Base-by-base conservation (phyloP, 1,140 invertebrate genomes). In the Aporrectodea caliginosa region DNA sequence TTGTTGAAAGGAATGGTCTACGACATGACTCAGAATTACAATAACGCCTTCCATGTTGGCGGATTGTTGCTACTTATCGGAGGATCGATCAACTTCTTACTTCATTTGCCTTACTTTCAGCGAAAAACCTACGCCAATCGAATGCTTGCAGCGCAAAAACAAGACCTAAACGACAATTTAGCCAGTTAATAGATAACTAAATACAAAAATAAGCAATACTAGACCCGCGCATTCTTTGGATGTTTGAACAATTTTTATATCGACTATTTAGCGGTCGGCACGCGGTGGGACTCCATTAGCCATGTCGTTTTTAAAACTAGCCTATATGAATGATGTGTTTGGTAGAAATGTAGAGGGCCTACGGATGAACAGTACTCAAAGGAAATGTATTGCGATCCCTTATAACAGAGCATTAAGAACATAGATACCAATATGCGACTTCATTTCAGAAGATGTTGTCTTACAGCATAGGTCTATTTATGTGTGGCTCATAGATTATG, bases 11-110 rank as follows among this genome's bases (percentile, higher is more conserved):
- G 96, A 77, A 92, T 92, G 35, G 91, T 99, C 31, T 97, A 93
- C 84, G 96, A 98, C 86, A 90, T 92, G 0, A 97, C 95, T 0
- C 87, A 92, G 79, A 92, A 92, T 81, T 98, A 97, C 85, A 92
- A 92, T 83, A 91, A 95, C 29, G 93, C 96, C 29, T 99, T 99
- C 88, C 96, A 92, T 85, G 93, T 97, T 89, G 96, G 96, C 43
- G 95, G 94, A 35, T 92, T 91, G 0, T 92, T 98, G 87, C 95
- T 99, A 88, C 90, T 93, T 2, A 87, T 95, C 2, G 93, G 95
- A 16, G 93, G 95, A 0, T 83, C 94, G 0, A 94, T 94, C 16
- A 94, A 93, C 83, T 82, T 83, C 43, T 72, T 84, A 2, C 81
- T 88, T 6, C 81, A 83, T 75, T 33, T 86, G 16, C 86, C 86